Base-by-base conservation (phyloP, 1,140 invertebrate species). In the Aricia agestis region DNA sequence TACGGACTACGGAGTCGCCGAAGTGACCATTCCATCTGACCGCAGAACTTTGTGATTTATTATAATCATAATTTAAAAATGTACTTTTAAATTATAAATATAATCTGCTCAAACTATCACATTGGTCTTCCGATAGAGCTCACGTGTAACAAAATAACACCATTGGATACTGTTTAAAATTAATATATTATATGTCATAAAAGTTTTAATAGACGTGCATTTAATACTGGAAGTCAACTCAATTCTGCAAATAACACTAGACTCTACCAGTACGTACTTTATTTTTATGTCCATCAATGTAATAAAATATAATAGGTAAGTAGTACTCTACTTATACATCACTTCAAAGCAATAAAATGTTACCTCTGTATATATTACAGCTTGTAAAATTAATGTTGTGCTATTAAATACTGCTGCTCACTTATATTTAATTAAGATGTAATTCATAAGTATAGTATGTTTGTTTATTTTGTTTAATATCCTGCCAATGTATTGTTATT, bases 121-220 rank as follows among this genome's bases (percentile, higher is more conserved):
- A 80, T 82, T 83, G 80, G 88, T 90, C 88, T 90, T 90, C 88
- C 86, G 81, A 82, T 83, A 77, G 73, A 76, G 79, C 84, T 88
- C 78, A 80, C 74, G 70, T 67, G 71, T 73, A 31, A 42, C 32
- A 42, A 19, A 25, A 25, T 25, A 63, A 63, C 59, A 63, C 59
- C 59, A 63, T 63, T 63, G 11, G 9, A 66, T 10, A 66, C 36
- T 70, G 71, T 71, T 72, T 71, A 66, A 68, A 68, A 68, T 59
- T 36, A 17, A 41, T 15, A 42, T 18, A 5, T 6, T 32, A 32
- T 68, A 9, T 58, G 19, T 58, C 19, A 32, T 68, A 6, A 32
- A 68, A 68, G 57, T 31, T 9, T 45, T n/a, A 58, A 58, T 52
- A 52, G 45, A 52, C 4, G 11, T 52, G 45, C 45, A 52, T 52